Base-by-base conservation (phyloP, 2,888 invertebrate species). In the Pilophorus perplexus region DNA sequence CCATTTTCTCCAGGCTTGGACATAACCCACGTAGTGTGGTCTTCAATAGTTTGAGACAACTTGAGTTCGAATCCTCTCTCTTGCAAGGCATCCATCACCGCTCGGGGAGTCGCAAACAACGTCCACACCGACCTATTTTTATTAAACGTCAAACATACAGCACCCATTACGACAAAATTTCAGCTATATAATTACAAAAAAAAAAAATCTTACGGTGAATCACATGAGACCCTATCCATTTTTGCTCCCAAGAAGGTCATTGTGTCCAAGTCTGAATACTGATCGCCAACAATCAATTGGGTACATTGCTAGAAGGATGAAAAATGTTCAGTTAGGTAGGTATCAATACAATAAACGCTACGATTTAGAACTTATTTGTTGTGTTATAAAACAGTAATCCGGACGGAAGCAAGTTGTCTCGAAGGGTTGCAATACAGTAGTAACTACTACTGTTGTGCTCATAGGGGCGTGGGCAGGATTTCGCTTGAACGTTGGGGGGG, bases 221-320 rank as follows among this genome's bases (percentile, higher is more conserved):
- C 10, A 12, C 33, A 33, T 33, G 6, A 33, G 33, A 33, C 10
- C 6, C 33, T 12, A 33, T 33, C 33, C 33, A 33, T 33, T 3
- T 65, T 66, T 8, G 69, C 69, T 12, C 69, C 69, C 10, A 69
- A 28, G 23, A 46, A 68, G 38, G 44, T 33, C 69, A 69, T 69
- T 23, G 67, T 22, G 6, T 69, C 68, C 0, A 46, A 42, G 59
- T 69, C 69, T 3, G 69, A 33, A 18, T 64, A 66, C 20, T 52
- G 68, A 20, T 69, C 69, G 14, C 69, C 69, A 12, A 69, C 69
- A 22, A 69, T 66, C 40, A 69, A 46, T 18, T 66, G 68, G 5
- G 68, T 54, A 38, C 66, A 66, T 62, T 44, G 48, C 68, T 68
- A 46, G 28, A 55, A 54, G 8, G 16, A 28, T 48, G 6, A 14